Evolutionary conservation across 2,113 vertebrate genomes (phyloP).

Genomic region (Cyprinodon tularosa): DNA sequence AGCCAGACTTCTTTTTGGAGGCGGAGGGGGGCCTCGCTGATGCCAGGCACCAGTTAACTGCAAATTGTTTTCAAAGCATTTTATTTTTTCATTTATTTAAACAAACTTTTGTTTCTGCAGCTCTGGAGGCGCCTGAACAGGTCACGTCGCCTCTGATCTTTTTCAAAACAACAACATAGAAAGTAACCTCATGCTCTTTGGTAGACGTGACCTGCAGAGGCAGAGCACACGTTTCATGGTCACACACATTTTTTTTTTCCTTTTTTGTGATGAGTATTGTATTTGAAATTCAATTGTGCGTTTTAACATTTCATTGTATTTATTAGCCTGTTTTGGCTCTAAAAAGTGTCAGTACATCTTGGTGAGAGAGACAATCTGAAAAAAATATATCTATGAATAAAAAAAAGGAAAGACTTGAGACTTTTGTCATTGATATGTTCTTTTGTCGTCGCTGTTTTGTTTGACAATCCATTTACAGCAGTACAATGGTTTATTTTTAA

Average conservation of each 20-base stretch:
- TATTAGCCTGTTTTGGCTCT: slow-evolving; percentile 97
- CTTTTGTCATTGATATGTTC: slow-evolving; percentile 76
- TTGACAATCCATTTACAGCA: neutral
- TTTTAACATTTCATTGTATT: slow-evolving; percentile 92
- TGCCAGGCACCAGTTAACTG: slow-evolving; percentile 87
- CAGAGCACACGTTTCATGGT: slow-evolving; percentile 57
- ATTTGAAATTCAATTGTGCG: slow-evolving; percentile 89
- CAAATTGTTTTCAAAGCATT: slow-evolving; percentile 81
- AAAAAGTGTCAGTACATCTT: slow-evolving; percentile 89
- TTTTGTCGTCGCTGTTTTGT: slow-evolving; percentile 72
- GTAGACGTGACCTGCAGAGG: slow-evolving; percentile 82
- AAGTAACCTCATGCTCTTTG: slow-evolving; percentile 75
- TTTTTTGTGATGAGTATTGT: slow-evolving; percentile 82
- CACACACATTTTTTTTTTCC: slow-evolving; percentile 61
- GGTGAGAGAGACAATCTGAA: slow-evolving; percentile 93
- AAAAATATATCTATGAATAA: slow-evolving; percentile 53
- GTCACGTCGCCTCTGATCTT: slow-evolving; percentile 62
- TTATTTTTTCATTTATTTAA: slow-evolving; percentile 90
- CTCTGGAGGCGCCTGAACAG: slow-evolving; percentile 84
- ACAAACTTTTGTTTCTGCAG: slow-evolving; percentile 89
- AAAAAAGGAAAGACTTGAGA: slow-evolving; percentile 86
- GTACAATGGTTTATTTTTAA: no score
- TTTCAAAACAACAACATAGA: slow-evolving; percentile 5
- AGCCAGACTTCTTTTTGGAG: slow-evolving; percentile 73
- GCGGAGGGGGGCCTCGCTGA: slow-evolving; percentile 80